These are phyloP conservation scores for Bombus waltoni DNA, from an alignment of 1,140 invertebrate genomes.

Conservation along the genomic window DNA sequence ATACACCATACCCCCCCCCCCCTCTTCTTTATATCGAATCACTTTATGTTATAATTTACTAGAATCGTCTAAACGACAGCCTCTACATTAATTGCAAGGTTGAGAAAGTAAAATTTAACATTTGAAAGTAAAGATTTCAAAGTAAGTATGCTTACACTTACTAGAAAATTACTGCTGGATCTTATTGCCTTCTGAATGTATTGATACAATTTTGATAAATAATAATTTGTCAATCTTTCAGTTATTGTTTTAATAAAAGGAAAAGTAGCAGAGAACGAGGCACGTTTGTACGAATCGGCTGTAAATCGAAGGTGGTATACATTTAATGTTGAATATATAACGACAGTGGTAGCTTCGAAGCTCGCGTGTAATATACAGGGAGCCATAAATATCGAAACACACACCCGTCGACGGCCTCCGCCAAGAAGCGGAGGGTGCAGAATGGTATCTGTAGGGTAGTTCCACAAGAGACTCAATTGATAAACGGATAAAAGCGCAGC, in stretches of 20 bases:
- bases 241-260: not conserved
- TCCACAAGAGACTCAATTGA: constrained; percentile 64
- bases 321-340: constrained; percentile 56
- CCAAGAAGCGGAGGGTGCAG: constrained; percentile 42
- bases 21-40: too few relatives aligned
- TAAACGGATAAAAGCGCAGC: constrained; percentile 68
- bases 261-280: too few relatives aligned
- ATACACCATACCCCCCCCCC: too few relatives aligned
- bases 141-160: not conserved
- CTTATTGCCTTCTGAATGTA: not conserved
- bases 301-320: constrained; percentile 51
- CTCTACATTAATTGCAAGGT: not conserved
- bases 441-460: constrained; percentile 46
- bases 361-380: constrained; percentile 63
- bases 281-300: not conserved
- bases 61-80: too few relatives aligned
- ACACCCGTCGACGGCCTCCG: constrained; percentile 62
- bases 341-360: constrained; percentile 42
- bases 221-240: not conserved
- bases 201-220: not conserved
- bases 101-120: not conserved
- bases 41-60: too few relatives aligned
- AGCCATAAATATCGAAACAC: constrained; percentile 69
- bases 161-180: not conserved
- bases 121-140: not conserved